A percentile compares a stretch with the other conserved stretches of the same genome.
These are phyloP conservation scores for Agrotis segetum DNA, from an alignment of 2,888 invertebrate genomes.

Conservation along the genomic window DNA sequence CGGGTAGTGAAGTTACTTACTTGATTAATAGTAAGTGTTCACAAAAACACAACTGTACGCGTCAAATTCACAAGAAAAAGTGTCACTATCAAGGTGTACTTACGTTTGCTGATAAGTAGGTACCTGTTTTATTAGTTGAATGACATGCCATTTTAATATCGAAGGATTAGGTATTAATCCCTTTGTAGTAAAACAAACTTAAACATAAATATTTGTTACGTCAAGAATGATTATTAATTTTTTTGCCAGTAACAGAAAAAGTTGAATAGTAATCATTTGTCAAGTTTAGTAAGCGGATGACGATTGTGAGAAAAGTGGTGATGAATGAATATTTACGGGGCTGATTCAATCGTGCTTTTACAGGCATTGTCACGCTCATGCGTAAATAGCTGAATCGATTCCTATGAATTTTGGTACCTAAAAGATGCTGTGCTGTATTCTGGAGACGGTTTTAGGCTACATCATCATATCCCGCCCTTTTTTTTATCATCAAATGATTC, in stretches of 20 bases:
- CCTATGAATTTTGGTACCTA: too few relatives aligned
- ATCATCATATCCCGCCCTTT: too few relatives aligned
- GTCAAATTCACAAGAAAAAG: not conserved
- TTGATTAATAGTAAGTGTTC: not conserved
- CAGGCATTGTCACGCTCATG: too few relatives aligned
- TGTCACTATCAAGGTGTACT: not conserved
- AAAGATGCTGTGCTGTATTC: too few relatives aligned
- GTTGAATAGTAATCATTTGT: conserved; percentile 11
- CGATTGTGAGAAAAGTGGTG: not conserved
- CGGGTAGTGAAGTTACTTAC: not conserved
- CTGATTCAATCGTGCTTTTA: too few relatives aligned
- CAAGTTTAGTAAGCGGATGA: not conserved
- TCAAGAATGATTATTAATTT: not conserved
- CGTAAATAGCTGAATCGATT: too few relatives aligned
- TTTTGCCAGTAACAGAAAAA: not conserved
- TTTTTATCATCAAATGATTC: too few relatives aligned
- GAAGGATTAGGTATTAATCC: not conserved
- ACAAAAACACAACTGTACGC: not conserved
- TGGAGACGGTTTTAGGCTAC: too few relatives aligned
- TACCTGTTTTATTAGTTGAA: not conserved
- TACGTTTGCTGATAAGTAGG: not conserved
- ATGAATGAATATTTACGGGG: too few relatives aligned
- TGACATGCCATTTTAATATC: not conserved
- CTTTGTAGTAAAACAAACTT: not conserved
- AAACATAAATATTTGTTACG: not conserved